phyloP scores from a whole-genome alignment of 2,888 invertebrate genomes.

The Amorpha juglandis region DNA sequence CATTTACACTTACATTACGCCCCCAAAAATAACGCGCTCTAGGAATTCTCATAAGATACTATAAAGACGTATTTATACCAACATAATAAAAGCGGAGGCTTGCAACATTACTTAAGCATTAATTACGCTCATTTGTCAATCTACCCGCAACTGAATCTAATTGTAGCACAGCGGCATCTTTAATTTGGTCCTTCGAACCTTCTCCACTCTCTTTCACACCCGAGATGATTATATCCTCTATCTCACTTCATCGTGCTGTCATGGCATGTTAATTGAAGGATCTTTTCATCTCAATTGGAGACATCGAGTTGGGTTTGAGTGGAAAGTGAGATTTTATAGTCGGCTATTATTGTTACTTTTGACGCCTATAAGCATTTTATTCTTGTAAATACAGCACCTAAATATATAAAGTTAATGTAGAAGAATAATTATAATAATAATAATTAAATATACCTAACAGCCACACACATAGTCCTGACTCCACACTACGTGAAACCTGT shows the following conservation, averaged over 20 bases:
- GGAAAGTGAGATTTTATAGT: not conserved
- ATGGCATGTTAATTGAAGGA: not conserved
- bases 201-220: conserved; percentile 4
- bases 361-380: not conserved
- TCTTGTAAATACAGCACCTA: not conserved
- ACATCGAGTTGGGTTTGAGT: not conserved
- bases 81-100: conserved; percentile 11
- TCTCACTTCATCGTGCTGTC: not conserved
- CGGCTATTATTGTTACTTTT: not conserved
- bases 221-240: not conserved
- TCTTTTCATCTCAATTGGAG: not conserved
- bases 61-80: conserved; percentile 12
- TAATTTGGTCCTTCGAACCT: conserved; percentile 16
- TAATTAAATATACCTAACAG: too few species aligned
- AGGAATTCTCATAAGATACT: not conserved
- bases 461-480: too few species aligned
- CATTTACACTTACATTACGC: not conserved
- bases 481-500: too few species aligned
- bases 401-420: not conserved
- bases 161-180: conserved; percentile 9
- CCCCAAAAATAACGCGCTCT: conserved; percentile 1
- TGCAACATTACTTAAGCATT: conserved; percentile 17
- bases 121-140: conserved; percentile 28
- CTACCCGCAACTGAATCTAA: conserved; percentile 17
- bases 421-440: too few species aligned